phyloP scores from a whole-genome alignment of 1,140 invertebrate genomes.

The Aradophagus sp. region DNA sequence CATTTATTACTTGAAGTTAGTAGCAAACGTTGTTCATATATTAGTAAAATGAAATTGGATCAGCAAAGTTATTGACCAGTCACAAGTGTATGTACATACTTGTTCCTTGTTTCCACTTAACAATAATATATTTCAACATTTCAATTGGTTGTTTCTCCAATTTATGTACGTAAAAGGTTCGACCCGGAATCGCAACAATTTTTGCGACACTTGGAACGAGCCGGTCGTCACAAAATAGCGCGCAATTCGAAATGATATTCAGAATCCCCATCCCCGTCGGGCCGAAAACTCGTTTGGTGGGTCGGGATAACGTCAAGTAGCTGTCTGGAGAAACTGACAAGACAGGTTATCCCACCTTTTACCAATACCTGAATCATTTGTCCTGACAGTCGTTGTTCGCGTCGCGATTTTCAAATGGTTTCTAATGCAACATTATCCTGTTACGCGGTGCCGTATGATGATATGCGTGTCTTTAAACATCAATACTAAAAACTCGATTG shows the following conservation, averaged over 20 bases:
- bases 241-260: conserved; percentile 48
- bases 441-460: background rate
- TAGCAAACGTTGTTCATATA: no score
- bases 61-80: no score
- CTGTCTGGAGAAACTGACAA: conserved; percentile 56
- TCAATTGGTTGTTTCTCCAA: no score
- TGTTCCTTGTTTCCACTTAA: no score
- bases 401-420: conserved; percentile 44
- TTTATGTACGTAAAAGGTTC: background rate
- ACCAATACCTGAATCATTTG: conserved; percentile 56
- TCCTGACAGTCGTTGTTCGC: conserved; percentile 41
- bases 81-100: no score
- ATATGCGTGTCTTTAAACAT: no score
- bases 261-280: conserved; percentile 45
- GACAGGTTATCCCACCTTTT: conserved; percentile 59
- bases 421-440: conserved; percentile 26
- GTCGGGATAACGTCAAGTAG: conserved; percentile 57
- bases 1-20: no score
- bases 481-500: no score
- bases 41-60: no score
- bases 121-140: no score
- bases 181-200: conserved; percentile 24
- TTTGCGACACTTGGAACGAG: conserved; percentile 9
- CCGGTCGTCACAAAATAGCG: conserved; percentile 22
- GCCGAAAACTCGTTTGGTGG: conserved; percentile 55